Conservation (phyloP, 2,888 invertebrate species). For the Dioctria linearis region DNA sequence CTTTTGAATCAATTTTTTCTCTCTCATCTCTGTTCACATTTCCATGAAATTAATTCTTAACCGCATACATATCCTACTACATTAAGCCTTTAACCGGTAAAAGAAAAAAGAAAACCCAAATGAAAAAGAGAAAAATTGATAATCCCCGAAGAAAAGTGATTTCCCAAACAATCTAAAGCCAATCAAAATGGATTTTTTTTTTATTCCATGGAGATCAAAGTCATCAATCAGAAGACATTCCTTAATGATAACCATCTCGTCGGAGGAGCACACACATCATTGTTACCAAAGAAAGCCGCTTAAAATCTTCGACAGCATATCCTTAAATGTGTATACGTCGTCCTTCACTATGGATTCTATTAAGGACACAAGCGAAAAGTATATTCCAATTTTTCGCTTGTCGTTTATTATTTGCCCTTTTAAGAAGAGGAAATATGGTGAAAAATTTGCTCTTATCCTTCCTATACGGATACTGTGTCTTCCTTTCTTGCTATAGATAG, state of each 20-base stretch:
- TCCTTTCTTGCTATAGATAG: background rate
- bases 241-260: conserved; percentile 16
- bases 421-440: conserved; percentile 30
- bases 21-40: no score
- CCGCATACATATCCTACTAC: no score
- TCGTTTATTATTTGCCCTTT: conserved; percentile 41
- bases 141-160: background rate
- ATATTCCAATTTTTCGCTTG: conserved; percentile 37
- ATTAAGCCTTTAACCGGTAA: no score
- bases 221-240: conserved; percentile 29
- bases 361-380: background rate
- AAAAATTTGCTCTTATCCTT: conserved; percentile 21
- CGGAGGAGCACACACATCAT: background rate
- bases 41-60: no score
- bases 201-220: conserved; percentile 10
- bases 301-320: background rate
- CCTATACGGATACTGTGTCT: background rate
- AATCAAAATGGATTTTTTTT: conserved; percentile 15
- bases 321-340: background rate
- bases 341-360: conserved; percentile 8
- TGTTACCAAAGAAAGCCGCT: background rate
- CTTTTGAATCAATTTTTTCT: no score
- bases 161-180: conserved; percentile 6
- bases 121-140: background rate
- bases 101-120: background rate